Evolutionary conservation across 2,797 vertebrate species (phyloP).

Genomic region (Erpetoichthys calabaricus): DNA sequence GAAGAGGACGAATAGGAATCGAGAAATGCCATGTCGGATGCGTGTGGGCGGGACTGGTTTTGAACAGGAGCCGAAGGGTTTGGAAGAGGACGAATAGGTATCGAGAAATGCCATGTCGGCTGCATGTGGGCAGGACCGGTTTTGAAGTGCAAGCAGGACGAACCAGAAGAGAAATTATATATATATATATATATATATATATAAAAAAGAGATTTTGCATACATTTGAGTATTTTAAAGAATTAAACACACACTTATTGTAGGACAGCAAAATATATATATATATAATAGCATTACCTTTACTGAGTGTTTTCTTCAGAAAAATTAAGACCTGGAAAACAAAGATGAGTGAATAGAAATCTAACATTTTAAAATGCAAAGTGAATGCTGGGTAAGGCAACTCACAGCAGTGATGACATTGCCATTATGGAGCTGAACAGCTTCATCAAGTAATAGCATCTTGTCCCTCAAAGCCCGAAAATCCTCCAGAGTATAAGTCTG

Average conservation of each 20-base stretch:
- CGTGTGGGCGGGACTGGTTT: too few relatives aligned
- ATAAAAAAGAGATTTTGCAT: neutral
- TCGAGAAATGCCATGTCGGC: too few relatives aligned
- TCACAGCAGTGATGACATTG: conserved; percentile 83
- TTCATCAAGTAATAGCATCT: conserved; percentile 72
- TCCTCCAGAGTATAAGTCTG: conserved; percentile 71
- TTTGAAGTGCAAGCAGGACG: too few relatives aligned
- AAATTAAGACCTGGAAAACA: conserved; percentile 72
- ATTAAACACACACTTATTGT: neutral
- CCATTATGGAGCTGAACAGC: conserved; percentile 71
- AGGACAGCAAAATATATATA: conserved; percentile 1
- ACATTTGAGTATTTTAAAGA: neutral
- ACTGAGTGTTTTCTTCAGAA: conserved; percentile 72
- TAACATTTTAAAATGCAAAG: too few relatives aligned
- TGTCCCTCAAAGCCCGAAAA: conserved; percentile 82
- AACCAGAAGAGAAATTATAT: too few relatives aligned
- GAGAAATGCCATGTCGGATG: too few relatives aligned
- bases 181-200: too few relatives aligned
- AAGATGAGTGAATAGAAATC: conserved; percentile 10
- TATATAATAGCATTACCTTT: conserved; percentile 51
- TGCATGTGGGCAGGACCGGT: too few relatives aligned
- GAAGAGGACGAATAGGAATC: too few relatives aligned
- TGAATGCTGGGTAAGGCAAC: conserved; percentile 17
- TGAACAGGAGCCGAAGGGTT: too few relatives aligned
- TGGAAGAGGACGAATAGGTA: too few relatives aligned